phyloP scores from a whole-genome alignment of 2,797 vertebrate genomes.

The Chromis chromis region DNA sequence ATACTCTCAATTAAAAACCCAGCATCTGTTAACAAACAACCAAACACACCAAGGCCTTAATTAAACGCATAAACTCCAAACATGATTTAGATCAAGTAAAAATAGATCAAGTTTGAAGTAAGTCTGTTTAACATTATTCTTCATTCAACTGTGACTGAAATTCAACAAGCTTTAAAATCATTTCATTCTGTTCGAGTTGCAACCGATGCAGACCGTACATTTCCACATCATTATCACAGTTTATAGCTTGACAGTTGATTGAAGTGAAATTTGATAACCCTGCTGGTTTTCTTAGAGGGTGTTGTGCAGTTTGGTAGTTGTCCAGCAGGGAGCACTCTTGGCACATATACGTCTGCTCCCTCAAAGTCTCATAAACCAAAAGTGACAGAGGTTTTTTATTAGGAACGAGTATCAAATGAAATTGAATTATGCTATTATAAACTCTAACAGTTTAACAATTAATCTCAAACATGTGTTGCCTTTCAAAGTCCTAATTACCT shows the following conservation, averaged over 20 bases:
- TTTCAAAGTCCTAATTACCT: constrained; percentile 35
- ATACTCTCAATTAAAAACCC: neutral
- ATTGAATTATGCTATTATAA: constrained; percentile 48
- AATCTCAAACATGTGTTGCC: constrained; percentile 30
- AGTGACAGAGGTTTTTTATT: constrained; percentile 39
- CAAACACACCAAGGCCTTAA: neutral
- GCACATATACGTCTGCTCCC: constrained; percentile 65
- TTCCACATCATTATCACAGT: constrained; percentile 39
- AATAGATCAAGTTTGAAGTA: neutral
- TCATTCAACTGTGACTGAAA: constrained; percentile 6
- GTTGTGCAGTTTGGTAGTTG: constrained; percentile 23
- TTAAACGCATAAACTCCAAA: neutral
- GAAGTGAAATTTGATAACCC: constrained; percentile 51
- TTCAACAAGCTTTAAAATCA: constrained; percentile 22
- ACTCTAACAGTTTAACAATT: constrained; percentile 36
- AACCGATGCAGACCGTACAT: constrained; percentile 11
- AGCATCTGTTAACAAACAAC: neutral
- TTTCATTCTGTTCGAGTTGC: neutral
- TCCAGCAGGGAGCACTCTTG: constrained; percentile 87
- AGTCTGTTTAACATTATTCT: constrained; percentile 7
- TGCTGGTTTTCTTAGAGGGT: constrained; percentile 19
- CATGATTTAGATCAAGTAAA: constrained; percentile 3
- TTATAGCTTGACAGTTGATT: constrained; percentile 47
- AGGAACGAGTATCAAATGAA: constrained; percentile 41
- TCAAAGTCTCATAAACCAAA: constrained; percentile 16